Base-by-base conservation (phyloP, 2,113 vertebrate genomes). In the Eolophus roseicapilla region DNA sequence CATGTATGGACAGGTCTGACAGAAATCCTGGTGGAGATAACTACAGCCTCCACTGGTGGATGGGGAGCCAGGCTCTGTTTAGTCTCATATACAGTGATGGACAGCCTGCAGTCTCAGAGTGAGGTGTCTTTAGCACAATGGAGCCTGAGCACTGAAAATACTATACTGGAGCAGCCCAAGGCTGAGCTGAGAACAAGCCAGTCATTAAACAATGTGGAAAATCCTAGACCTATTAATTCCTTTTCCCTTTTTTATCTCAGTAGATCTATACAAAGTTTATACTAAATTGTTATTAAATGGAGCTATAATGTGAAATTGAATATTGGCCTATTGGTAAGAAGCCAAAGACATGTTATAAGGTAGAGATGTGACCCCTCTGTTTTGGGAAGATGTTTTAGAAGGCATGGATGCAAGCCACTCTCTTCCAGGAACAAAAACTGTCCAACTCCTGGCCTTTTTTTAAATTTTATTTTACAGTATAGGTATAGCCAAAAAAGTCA, bases 381-480 rank as follows among this genome's bases (percentile, higher is more conserved):
- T 86, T 63, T 27, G 7, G 16, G 8, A 7, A 17, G 10, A 37
- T 49, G 17, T 59, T 77, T 84, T 44, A 69, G n/a, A 41, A 70
- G 20, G 8, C 6, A 24, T 44, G 37, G 50, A 53, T 71, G 14
- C 4, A 88, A 43, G 24, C 8, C 3, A 13, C 52, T 71, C 8
- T 68, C 15, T 55, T 47, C 37, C 25, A 80, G 19, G 18, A 86
- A 20, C 4, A 41, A 67, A 85, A 67, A 71, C 8, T 8, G 16
- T 13, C 14, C 17, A 27, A 27, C 2, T 73, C 7, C n/a, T 41
- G 10, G 8, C 0, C 0, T 8, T 69, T 69, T 29, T 12, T 9
- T 13, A 57, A 33, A 57, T 13, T 6, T 23, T 4, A n/a, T 21
- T 47, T 46, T 39, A 28, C 33, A 28, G 31, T 19, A 35, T 37